Conservation (phyloP, 2,113 vertebrate species). For the Parus major region DNA sequence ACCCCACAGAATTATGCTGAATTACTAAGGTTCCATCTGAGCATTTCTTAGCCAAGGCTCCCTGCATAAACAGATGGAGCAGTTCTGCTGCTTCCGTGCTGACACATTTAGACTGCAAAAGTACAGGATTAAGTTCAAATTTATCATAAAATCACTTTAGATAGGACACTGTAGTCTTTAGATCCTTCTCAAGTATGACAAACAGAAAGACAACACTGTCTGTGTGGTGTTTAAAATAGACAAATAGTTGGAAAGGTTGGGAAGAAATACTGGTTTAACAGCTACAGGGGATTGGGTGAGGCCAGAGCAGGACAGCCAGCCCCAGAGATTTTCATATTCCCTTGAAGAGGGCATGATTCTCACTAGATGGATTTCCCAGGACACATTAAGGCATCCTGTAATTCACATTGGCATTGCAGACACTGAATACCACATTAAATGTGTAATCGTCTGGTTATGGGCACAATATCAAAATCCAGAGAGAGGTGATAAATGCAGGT, state of each 20-base stretch:
- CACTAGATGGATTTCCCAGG: not conserved
- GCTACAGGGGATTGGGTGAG: not conserved
- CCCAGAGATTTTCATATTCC: not conserved
- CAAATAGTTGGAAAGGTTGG: not conserved
- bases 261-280: not conserved
- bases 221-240: not conserved
- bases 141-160: slow-evolving; percentile 28
- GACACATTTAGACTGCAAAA: slow-evolving; percentile 20
- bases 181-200: not conserved
- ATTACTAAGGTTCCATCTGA: not conserved
- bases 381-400: not conserved
- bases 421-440: not conserved
- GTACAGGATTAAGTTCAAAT: slow-evolving; percentile 50
- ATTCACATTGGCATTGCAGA: not conserved
- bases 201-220: not conserved
- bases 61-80: slow-evolving; percentile 41
- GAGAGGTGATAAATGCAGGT: not conserved
- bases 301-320: not conserved
- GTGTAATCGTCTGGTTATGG: not conserved
- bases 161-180: not conserved
- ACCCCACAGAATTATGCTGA: slow-evolving; percentile 12
- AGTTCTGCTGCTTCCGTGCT: not conserved
- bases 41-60: slow-evolving; percentile 27
- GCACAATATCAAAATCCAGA: not conserved
- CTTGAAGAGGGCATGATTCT: not conserved